A percentile compares a stretch with the other conserved stretches of the same genome.
These are phyloP conservation scores for Bhutanitis thaidina DNA, from an alignment of 2,888 invertebrate genomes.

Conservation along the genomic window DNA sequence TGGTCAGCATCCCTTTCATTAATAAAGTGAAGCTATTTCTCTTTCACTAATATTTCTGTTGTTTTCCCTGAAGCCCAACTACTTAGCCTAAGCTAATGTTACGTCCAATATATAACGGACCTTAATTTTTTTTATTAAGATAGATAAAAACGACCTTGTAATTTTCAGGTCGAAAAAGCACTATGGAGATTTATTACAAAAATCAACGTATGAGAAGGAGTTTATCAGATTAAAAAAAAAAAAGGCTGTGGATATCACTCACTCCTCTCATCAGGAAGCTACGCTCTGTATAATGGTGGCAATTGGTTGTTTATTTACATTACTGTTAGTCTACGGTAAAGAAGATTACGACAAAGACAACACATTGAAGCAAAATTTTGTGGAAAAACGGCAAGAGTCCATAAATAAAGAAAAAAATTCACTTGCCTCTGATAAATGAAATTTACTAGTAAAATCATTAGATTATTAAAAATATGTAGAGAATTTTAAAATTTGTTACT, in stretches of 20 bases:
- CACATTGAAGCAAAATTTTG: slow-evolving; percentile 8
- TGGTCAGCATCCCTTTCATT: too few species aligned
- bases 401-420: not conserved
- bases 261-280: slow-evolving; percentile 39
- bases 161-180: slow-evolving; percentile 67
- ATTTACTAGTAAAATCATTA: slow-evolving; percentile 1
- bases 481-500: slow-evolving; percentile 1
- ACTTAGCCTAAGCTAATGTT: too few species aligned
- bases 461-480: not conserved
- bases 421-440: not conserved
- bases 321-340: slow-evolving; percentile 43
- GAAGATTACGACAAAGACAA: slow-evolving; percentile 47
- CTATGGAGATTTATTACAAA: slow-evolving; percentile 64
- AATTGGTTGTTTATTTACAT: slow-evolving; percentile 38
- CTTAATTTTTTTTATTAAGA: too few species aligned
- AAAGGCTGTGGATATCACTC: not conserved
- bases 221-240: slow-evolving; percentile 19
- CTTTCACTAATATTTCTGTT: too few species aligned
- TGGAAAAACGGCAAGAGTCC: not conserved
- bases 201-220: slow-evolving; percentile 45
- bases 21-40: too few species aligned
- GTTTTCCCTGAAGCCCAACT: too few species aligned
- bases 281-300: slow-evolving; percentile 41
- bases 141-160: not conserved
- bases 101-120: too few species aligned